These are phyloP conservation scores for Baronia brevicornis DNA, from an alignment of 2,888 invertebrate species.

Conservation along the genomic window DNA sequence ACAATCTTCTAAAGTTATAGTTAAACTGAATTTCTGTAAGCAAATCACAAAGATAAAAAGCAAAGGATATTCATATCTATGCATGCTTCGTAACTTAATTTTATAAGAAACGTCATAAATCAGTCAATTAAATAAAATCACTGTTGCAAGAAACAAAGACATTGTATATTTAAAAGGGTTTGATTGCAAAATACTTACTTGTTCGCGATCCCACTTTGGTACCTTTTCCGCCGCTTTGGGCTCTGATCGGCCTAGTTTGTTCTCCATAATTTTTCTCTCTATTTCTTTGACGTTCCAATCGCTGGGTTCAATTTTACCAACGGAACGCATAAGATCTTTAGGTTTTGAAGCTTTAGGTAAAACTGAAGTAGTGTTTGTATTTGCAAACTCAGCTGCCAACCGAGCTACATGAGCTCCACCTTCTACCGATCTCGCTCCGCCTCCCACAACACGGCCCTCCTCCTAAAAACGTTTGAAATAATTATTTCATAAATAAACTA, in stretches of 20 bases:
- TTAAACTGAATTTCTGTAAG: no score
- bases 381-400: conserved; percentile 85
- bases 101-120: no score
- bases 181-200: conserved; percentile 73
- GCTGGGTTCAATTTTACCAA: conserved; percentile 90
- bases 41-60: neutral
- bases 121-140: no score
- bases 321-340: conserved; percentile 88
- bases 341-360: conserved; percentile 81
- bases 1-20: no score
- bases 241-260: conserved; percentile 79
- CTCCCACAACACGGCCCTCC: conserved; percentile 54
- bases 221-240: conserved; percentile 83
- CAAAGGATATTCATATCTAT: neutral
- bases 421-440: conserved; percentile 41
- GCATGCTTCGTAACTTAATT: no score
- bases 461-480: conserved; percentile 34
- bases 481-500: no score
- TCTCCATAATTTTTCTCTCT: conserved; percentile 90
- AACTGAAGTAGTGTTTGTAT: conserved; percentile 63
- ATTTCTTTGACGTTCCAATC: conserved; percentile 95
- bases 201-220: conserved; percentile 93
- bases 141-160: no score
- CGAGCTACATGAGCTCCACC: conserved; percentile 54
- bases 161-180: neutral